Evolutionary conservation across 1,140 invertebrate species (phyloP).

Genomic region (Eurosta solidaginis): DNA sequence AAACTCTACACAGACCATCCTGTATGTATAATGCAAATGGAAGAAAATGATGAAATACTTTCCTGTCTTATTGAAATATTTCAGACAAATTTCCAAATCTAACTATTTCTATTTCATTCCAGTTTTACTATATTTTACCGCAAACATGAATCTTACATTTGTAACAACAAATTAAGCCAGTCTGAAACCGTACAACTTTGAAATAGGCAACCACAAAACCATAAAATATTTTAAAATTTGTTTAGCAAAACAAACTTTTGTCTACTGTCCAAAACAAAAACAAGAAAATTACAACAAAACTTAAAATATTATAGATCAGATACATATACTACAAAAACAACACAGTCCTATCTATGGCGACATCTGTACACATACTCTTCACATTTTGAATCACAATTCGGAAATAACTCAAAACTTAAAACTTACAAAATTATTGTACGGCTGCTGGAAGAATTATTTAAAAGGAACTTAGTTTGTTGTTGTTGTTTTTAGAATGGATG

Average conservation of each 20-base stretch:
- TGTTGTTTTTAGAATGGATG: background rate
- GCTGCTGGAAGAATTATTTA: background rate
- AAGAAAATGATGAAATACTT: no score
- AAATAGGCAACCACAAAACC: conserved; percentile 3
- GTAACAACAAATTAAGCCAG: conserved; percentile 17
- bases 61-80: no score
- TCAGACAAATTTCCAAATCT: no score
- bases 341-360: background rate
- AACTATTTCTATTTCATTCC: no score
- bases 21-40: no score
- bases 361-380: background rate
- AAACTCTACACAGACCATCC: no score
- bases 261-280: background rate
- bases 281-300: background rate
- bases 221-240: background rate
- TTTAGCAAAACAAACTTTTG: background rate
- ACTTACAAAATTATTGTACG: background rate
- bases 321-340: background rate
- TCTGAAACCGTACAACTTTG: background rate
- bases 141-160: conserved; percentile 6
- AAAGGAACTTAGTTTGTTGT: background rate
- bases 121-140: background rate
- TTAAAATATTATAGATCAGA: background rate
- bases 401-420: background rate
- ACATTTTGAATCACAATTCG: background rate